These are phyloP conservation scores for Nansenia antarctica DNA, from an alignment of 2,113 vertebrate genomes.

Conservation along the genomic window DNA sequence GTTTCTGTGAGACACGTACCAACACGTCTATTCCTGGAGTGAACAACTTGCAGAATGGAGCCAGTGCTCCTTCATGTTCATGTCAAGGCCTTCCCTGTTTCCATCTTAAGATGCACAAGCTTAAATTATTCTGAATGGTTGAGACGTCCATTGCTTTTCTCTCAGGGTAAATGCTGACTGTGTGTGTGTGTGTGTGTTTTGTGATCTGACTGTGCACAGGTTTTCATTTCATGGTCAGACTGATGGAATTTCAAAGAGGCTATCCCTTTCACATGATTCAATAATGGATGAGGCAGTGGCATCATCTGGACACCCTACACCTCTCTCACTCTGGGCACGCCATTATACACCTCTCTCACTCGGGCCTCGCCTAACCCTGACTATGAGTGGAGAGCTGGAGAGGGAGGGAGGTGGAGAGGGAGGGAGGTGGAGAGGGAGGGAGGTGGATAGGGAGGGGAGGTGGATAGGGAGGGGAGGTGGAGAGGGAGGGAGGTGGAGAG, in stretches of 20 bases:
- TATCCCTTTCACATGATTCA: constrained; percentile 37
- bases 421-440: constrained; percentile 18
- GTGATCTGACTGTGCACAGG: not conserved
- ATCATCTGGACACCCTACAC: constrained; percentile 63
- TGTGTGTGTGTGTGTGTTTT: not conserved
- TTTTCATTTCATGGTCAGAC: constrained; percentile 25
- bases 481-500: not conserved
- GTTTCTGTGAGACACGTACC: not conserved
- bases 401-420: constrained; percentile 13
- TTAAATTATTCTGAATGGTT: too few species aligned
- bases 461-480: not conserved
- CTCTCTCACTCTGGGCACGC: constrained; percentile 14
- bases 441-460: not conserved
- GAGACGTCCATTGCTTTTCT: too few species aligned
- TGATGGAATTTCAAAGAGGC: constrained; percentile 53
- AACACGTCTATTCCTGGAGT: too few species aligned
- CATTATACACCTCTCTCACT: constrained; percentile 7
- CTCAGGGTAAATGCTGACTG: too few species aligned
- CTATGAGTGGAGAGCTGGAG: constrained; percentile 33
- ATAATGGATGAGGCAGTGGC: constrained; percentile 66
- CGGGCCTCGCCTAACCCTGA: constrained; percentile 35
- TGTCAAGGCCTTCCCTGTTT: not conserved
- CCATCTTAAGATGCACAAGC: too few species aligned
- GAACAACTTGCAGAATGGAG: too few species aligned
- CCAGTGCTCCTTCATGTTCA: too few species aligned